A percentile compares a stretch with the other conserved stretches of the same genome.
phyloP scores from a whole-genome alignment of 1,140 invertebrate genomes.

The Monochamus saltuarius region DNA sequence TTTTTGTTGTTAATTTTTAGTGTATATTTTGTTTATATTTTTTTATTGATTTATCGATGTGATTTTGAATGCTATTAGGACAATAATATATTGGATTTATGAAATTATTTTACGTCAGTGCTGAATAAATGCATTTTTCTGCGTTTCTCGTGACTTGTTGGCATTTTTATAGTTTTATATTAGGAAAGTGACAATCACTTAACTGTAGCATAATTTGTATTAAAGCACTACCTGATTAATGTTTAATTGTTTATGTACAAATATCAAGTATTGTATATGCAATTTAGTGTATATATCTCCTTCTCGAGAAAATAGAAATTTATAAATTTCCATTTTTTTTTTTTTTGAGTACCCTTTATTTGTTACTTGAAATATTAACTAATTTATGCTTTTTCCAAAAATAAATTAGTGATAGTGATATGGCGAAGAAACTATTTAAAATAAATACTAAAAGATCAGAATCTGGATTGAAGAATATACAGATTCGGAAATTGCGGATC shows the following conservation, averaged over 20 bases:
- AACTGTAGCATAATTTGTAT: slow-evolving; percentile 31
- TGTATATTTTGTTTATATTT: slow-evolving; percentile 26
- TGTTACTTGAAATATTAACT: too few relatives aligned
- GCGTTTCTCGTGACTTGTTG: slow-evolving; percentile 8
- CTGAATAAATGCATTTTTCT: slow-evolving; percentile 17
- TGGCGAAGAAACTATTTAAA: too few relatives aligned
- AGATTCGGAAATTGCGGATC: too few relatives aligned
- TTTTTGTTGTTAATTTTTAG: slow-evolving; percentile 21
- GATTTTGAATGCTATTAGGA: slow-evolving; percentile 3
- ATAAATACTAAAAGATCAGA: too few relatives aligned
- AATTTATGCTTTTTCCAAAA: too few relatives aligned
- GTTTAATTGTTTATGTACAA: slow-evolving; percentile 33
- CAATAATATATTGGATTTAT: slow-evolving; percentile 26
- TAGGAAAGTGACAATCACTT: slow-evolving; percentile 33
- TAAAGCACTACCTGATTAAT: slow-evolving; percentile 33
- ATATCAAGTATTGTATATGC: slow-evolving; percentile 28
- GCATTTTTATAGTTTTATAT: slow-evolving; percentile 14
- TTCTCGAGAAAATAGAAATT: slow-evolving; percentile 4
- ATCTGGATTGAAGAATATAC: too few relatives aligned
- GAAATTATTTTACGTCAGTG: neutral
- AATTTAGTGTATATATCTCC: slow-evolving; percentile 27
- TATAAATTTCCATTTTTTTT: neutral
- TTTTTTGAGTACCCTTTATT: too few relatives aligned
- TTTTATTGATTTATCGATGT: slow-evolving; percentile 22
- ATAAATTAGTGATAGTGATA: too few relatives aligned